Evolutionary conservation across 2,888 invertebrate genomes (phyloP).

Genomic region (Caenorhabditis imperialis): DNA sequence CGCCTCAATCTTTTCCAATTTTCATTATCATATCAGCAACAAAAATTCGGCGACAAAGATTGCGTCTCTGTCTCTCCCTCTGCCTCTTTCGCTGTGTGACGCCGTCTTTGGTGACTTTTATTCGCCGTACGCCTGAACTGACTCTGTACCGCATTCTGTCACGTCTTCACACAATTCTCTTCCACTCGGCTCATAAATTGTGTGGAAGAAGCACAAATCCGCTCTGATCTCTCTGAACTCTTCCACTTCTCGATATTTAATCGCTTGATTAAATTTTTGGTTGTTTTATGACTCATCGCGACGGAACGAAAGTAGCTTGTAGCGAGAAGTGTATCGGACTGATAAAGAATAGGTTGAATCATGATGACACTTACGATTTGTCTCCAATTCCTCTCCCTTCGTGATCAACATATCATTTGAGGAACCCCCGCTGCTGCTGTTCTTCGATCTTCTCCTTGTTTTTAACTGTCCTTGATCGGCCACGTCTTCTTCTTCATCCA

Average conservation of each 20-base stretch:
- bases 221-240: too few relatives aligned
- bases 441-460: constrained; percentile 27
- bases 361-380: too few relatives aligned
- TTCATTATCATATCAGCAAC: constrained; percentile 32
- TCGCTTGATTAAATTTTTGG: too few relatives aligned
- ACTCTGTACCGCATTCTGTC: constrained; percentile 2
- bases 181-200: background rate
- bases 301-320: too few relatives aligned
- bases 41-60: constrained; percentile 39
- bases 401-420: too few relatives aligned
- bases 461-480: constrained; percentile 14
- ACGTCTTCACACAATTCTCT: background rate
- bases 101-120: too few relatives aligned
- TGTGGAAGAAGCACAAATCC: background rate
- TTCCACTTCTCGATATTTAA: too few relatives aligned
- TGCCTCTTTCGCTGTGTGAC: background rate
- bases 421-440: constrained; percentile 7
- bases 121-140: background rate
- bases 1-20: constrained; percentile 9
- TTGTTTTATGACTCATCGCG: too few relatives aligned
- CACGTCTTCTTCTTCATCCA: constrained; percentile 5
- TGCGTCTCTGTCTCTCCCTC: constrained; percentile 6
- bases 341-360: too few relatives aligned
- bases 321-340: too few relatives aligned
- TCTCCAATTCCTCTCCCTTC: too few relatives aligned